Base-by-base conservation (phyloP, 2,888 invertebrate genomes). In the Diarsia mendica region DNA sequence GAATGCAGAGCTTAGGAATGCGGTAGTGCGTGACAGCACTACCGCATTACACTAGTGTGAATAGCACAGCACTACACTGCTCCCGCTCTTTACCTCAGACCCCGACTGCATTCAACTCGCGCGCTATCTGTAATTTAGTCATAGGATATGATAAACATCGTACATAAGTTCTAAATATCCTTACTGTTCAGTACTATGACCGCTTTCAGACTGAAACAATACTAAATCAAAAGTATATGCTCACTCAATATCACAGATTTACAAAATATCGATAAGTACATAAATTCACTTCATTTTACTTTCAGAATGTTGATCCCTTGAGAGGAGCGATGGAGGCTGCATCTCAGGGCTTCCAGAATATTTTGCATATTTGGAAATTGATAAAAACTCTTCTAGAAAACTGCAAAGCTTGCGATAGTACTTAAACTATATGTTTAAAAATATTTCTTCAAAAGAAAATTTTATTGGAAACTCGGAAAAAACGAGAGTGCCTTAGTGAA, bases 241-340 rank as follows among this genome's bases (percentile, higher is more conserved):
- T 11, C 3, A 48, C 39, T 15, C 28, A 28, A n/a, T 8, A 6
- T 13, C 33, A 33, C 18, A n/a, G 5, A 23, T 53, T 46, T 13
- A 23, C 6, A 78, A 61, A 70, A 39, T 79, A 28, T 79, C 39
- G 23, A 63, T 53, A 71, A 28, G 23, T 48, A 44, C 28, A 67
- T 67, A 70, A 75, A 77, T 82, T 67, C 71, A 60, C 44, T 67
- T 0, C 2, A 55, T 72, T 78, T 72, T 68, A 4, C 83, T 61
- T 61, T 48, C 46, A 78, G 55, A 66, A 49, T 63, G 53, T 48
- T 63, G 55, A 67, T 73, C 66, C 44, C 73, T 44, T 23, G 44
- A 77, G 72, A 58, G n/a, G 3, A 3, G 8, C n/a, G 46, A 69
- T 33, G 20, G 61, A 72, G 44, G 55, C 60, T 65, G 79, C 60